A percentile compares a stretch with the other conserved stretches of the same genome.
phyloP scores from a whole-genome alignment of 2,113 vertebrate genomes.

The Colossoma macropomum region DNA sequence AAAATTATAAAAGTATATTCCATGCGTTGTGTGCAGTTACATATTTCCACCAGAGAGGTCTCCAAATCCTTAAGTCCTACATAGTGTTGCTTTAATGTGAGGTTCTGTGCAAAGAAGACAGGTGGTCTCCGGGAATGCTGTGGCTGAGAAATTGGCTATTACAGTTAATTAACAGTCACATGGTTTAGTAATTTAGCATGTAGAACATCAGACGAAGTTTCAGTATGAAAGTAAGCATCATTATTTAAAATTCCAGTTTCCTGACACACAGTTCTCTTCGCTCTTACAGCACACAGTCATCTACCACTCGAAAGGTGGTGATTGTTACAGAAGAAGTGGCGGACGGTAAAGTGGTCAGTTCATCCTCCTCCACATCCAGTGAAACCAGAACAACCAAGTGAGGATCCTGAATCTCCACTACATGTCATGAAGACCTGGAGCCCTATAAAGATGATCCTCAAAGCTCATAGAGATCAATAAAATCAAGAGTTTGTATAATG shows the following conservation, averaged over 20 bases:
- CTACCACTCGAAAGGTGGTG: slow-evolving; percentile 52
- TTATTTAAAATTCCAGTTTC: not conserved
- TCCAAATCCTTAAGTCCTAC: too few species aligned
- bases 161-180: too few species aligned
- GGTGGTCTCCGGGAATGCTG: too few species aligned
- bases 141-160: too few species aligned
- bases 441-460: not conserved
- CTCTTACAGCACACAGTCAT: not conserved
- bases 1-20: too few species aligned
- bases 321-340: slow-evolving; percentile 65
- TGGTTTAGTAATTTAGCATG: too few species aligned
- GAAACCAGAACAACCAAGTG: not conserved
- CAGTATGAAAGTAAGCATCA: too few species aligned
- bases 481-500: not conserved
- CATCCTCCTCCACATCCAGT: not conserved
- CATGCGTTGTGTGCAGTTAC: too few species aligned
- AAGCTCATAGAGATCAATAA: not conserved
- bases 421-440: not conserved
- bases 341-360: slow-evolving; percentile 45
- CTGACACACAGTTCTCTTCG: not conserved
- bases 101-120: too few species aligned
- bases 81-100: too few species aligned
- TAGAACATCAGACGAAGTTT: too few species aligned
- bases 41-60: too few species aligned
- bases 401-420: not conserved